phyloP scores from a whole-genome alignment of 2,113 vertebrate species.

The Orthonyx spaldingii region DNA sequence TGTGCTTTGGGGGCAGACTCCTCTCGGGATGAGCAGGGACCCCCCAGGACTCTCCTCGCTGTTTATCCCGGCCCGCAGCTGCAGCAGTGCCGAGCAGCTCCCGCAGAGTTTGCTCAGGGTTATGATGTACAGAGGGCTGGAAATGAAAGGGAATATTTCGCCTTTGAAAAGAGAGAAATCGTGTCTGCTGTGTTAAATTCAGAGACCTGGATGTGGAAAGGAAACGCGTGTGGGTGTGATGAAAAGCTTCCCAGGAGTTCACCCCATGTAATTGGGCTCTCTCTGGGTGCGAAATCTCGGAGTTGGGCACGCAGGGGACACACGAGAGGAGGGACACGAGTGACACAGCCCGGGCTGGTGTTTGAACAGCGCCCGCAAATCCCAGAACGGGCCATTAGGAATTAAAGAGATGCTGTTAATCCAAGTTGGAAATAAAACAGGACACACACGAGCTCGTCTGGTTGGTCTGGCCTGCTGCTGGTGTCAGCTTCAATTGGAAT shows the following conservation, averaged over 20 bases:
- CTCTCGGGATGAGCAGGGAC: not conserved
- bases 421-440: not conserved
- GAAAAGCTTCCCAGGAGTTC: not conserved
- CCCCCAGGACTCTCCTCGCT: not conserved
- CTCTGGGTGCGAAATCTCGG: fast-evolving
- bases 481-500: conserved; percentile 44
- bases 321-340: fast-evolving
- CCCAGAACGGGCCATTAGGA: not conserved
- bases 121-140: not conserved
- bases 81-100: not conserved
- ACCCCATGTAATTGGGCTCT: not conserved
- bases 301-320: not conserved
- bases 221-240: not conserved
- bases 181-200: not conserved
- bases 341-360: not conserved
- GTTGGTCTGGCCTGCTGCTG: not conserved
- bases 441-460: not conserved
- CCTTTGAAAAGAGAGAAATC: conserved; percentile 32
- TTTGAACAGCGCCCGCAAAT: not conserved
- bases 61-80: not conserved
- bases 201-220: not conserved
- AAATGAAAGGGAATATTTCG: conserved; percentile 56
- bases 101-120: not conserved
- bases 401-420: not conserved
- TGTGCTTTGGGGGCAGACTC: not conserved